Conservation (phyloP, 2,888 invertebrate genomes). For the Rugalucina vietnamica region DNA sequence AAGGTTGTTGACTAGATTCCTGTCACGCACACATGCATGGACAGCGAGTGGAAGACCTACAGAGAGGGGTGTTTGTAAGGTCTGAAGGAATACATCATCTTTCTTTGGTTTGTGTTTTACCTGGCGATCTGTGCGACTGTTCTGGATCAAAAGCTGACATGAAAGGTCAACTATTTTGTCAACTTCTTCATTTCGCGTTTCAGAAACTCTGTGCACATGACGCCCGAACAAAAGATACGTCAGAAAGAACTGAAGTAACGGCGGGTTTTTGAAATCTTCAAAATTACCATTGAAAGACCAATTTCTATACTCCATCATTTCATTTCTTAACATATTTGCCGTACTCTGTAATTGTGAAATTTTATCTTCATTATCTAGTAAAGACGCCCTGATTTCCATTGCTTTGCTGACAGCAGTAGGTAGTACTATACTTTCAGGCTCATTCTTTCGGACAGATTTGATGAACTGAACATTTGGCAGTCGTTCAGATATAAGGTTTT, state of each 20-base stretch:
- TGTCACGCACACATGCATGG: conserved; percentile 14
- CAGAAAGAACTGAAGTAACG: conserved; percentile 23
- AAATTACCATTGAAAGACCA: conserved; percentile 16
- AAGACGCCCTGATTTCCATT: background rate
- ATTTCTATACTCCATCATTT: conserved; percentile 3
- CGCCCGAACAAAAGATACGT: conserved; percentile 20
- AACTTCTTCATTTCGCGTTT: conserved; percentile 24
- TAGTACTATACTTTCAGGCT: background rate
- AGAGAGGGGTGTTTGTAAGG: conserved; percentile 33
- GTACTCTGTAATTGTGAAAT: background rate
- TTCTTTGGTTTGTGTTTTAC: conserved; percentile 21
- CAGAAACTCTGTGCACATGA: conserved; percentile 27
- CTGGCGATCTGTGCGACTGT: conserved; percentile 30
- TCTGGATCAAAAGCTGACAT: conserved; percentile 42
- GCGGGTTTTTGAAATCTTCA: conserved; percentile 19
- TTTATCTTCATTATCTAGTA: background rate
- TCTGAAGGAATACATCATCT: conserved; percentile 23
- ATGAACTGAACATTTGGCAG: conserved; percentile 16
- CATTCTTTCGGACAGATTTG: background rate
- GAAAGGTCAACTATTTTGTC: conserved; percentile 39
- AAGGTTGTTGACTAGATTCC: background rate
- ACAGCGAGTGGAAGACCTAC: conserved; percentile 11
- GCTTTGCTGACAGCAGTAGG: conserved; percentile 3
- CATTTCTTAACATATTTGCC: background rate
- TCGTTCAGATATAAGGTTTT: background rate